A percentile compares a stretch with the other conserved stretches of the same genome.
Conservation (phyloP, 2,797 vertebrate species). For the Lerista edwardsae region DNA sequence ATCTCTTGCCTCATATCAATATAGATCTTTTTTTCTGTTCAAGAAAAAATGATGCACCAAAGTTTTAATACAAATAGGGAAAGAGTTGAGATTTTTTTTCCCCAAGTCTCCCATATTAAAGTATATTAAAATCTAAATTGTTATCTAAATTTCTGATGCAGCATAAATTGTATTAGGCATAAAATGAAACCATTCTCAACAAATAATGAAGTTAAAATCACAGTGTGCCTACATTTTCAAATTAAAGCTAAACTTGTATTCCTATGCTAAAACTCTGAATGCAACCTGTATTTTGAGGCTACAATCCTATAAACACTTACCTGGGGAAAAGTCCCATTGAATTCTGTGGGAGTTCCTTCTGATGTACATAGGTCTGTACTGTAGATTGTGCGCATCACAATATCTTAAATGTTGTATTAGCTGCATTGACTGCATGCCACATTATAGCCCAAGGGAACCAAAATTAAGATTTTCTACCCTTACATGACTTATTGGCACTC, state of each 20-base stretch:
- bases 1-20: background rate
- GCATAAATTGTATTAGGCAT: background rate
- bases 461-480: background rate
- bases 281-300: background rate
- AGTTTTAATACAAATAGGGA: background rate
- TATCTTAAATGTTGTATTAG: background rate
- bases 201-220: background rate
- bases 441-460: background rate
- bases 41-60: background rate
- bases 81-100: background rate
- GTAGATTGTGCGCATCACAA: background rate
- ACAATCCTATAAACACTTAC: background rate
- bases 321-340: too few relatives aligned
- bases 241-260: background rate
- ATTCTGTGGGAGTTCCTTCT: too few relatives aligned
- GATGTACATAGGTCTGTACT: too few relatives aligned
- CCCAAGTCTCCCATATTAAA: background rate
- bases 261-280: background rate
- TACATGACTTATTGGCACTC: slow-evolving; percentile 7
- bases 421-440: background rate
- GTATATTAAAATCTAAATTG: background rate
- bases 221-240: background rate
- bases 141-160: background rate
- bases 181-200: background rate
- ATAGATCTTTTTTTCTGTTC: background rate